These are phyloP conservation scores for Saturnia pavonia DNA, from an alignment of 2,888 invertebrate genomes.

Conservation along the genomic window DNA sequence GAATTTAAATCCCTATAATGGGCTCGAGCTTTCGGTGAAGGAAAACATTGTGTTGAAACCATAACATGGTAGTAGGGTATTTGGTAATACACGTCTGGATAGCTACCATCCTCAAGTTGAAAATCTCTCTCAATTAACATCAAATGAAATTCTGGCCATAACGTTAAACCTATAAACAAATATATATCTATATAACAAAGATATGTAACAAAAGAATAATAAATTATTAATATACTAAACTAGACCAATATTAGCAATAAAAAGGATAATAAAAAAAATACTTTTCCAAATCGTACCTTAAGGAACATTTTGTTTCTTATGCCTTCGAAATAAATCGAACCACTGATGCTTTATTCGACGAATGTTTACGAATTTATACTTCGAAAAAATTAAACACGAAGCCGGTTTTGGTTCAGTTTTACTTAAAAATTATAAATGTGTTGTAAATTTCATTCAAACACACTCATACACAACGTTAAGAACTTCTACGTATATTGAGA, in stretches of 20 bases:
- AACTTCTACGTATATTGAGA: slow-evolving; percentile 46
- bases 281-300: slow-evolving; percentile 36
- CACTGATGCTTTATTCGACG: slow-evolving; percentile 41
- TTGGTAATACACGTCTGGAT: no score
- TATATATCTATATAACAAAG: no score
- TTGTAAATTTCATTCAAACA: slow-evolving; percentile 31
- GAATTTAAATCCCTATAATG: no score
- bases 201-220: no score
- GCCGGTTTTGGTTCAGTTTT: slow-evolving; percentile 49
- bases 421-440: slow-evolving; percentile 36
- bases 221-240: no score
- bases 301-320: slow-evolving; percentile 47
- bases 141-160: no score
- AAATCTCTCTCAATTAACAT: no score
- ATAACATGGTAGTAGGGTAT: no score
- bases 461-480: slow-evolving; percentile 33
- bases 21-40: no score
- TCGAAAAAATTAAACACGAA: slow-evolving; percentile 42
- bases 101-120: no score
- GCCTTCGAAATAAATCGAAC: slow-evolving; percentile 41
- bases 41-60: no score
- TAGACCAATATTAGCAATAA: slow-evolving; percentile 5
- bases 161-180: no score
- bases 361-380: slow-evolving; percentile 55
- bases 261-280: slow-evolving; percentile 22